phyloP scores from a whole-genome alignment of 2,113 vertebrate genomes.

The Oenanthe oenanthe region DNA sequence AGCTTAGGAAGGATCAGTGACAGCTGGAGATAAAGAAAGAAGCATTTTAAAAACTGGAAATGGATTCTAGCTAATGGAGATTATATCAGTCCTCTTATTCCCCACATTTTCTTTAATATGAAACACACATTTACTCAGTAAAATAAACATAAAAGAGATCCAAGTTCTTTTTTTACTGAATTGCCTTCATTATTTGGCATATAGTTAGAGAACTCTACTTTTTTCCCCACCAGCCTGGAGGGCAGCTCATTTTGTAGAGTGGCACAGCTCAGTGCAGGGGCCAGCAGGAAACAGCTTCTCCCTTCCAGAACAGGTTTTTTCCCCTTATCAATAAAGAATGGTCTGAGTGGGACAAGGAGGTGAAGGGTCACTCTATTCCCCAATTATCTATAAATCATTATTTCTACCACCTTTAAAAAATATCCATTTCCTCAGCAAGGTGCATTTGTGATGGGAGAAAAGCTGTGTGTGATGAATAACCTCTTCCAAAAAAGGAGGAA shows the following conservation, averaged over 20 bases:
- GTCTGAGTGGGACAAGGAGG: background rate
- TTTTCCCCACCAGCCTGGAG: background rate
- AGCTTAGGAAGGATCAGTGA: background rate
- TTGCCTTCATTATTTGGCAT: background rate
- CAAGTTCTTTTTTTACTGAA: background rate
- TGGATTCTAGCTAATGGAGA: background rate
- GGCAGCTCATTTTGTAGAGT: background rate
- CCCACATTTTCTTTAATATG: background rate
- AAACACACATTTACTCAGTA: background rate
- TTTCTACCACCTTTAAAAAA: background rate
- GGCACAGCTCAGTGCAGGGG: background rate
- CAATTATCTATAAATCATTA: background rate
- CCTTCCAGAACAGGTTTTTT: background rate
- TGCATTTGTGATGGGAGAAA: background rate
- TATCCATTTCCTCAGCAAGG: background rate
- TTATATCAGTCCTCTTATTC: background rate
- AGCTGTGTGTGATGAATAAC: background rate
- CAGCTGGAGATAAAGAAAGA: background rate
- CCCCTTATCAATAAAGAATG: background rate
- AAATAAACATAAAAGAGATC: background rate
- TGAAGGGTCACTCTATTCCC: background rate
- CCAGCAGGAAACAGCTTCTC: background rate
- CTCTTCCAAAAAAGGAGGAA: background rate
- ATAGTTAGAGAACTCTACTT: background rate
- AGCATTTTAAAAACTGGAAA: background rate